Base-by-base conservation (phyloP, 2,888 invertebrate genomes). In the Tanypteryx hageni region DNA sequence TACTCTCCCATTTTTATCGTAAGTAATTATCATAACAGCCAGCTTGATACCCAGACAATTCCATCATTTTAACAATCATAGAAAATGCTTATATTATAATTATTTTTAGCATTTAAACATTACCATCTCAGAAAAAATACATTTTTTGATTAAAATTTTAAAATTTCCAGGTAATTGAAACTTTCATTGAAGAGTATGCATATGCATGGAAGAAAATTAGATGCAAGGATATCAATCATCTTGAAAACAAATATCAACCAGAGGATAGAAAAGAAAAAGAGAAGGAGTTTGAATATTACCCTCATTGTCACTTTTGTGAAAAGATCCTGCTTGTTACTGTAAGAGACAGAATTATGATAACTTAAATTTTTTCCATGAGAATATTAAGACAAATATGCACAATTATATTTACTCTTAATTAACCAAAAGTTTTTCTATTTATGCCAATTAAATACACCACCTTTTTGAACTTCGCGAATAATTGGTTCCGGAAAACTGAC, bases 171-270 rank as follows among this genome's bases (percentile, higher is more conserved):
- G 61, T 86, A 27, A 61, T 86, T 18, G 31, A 61, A 31, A 61
- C 61, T 27, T 86, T 86, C 61, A 31, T 86, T 10, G 61, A 86
- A 27, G 86, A 86, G 61, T 86, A 31, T 61, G 13, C 61, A 5
- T 16, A 16, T 14, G 61, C 58, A 22, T 86, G 86, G 86, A 61
- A 86, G 59, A 16, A 59, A 31, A 18, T 61, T 7, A 22, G 31
- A 18, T 18, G 31, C 16, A 18, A 18, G 8, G 31, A 61, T 14
- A 31, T 18, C 9, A 0, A 3, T 14, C 8, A 86, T 86, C 2
- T 10, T 61, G 27, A 5, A 61, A 16, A 11, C 9, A 22, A 61
- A 5, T 16, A 31, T 61, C 27, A 86, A 31, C 31, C 2, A 3
- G 14, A 31, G 16, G 44, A 57, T 18, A 83, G 13, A 31, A n/a